A percentile compares a stretch with the other conserved stretches of the same genome.
Conservation (phyloP, 2,888 invertebrate genomes). For the Listrodromus nycthemerus region DNA sequence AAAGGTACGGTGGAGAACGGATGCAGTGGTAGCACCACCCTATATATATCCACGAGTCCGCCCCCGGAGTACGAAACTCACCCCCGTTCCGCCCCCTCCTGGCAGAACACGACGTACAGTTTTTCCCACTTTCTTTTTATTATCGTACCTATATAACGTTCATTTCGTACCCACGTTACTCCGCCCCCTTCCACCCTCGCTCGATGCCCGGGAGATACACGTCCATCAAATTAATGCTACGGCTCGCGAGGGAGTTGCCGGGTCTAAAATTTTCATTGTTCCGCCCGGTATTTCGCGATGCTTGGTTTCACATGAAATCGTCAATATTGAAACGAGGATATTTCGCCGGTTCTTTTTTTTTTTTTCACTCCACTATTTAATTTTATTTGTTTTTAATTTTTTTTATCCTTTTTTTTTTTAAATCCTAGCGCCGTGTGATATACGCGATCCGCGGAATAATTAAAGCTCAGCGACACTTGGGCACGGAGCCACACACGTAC, state of each 20-base stretch:
- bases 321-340: conserved; percentile 39
- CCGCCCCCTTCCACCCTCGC: not conserved
- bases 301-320: conserved; percentile 31
- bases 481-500: not conserved
- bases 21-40: not conserved
- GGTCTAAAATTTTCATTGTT: conserved; percentile 19
- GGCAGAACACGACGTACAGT: conserved; percentile 21
- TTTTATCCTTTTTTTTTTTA: conserved; percentile 11
- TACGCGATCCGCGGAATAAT: conserved; percentile 7
- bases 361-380: not conserved
- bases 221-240: conserved; percentile 63
- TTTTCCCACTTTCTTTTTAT: conserved; percentile 54
- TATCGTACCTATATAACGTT: conserved; percentile 39
- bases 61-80: conserved; percentile 44
- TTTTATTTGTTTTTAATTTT: conserved; percentile 9
- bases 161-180: conserved; percentile 47
- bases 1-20: not conserved
- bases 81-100: not conserved
- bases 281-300: conserved; percentile 10
- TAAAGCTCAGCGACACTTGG: conserved; percentile 12
- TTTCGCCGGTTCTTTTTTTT: not conserved
- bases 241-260: conserved; percentile 38
- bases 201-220: conserved; percentile 57
- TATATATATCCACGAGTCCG: not conserved
- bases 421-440: not conserved